A percentile compares a stretch with the other conserved stretches of the same genome.
Conservation (phyloP, 1,140 invertebrate genomes). For the Hesperophylax magnus region DNA sequence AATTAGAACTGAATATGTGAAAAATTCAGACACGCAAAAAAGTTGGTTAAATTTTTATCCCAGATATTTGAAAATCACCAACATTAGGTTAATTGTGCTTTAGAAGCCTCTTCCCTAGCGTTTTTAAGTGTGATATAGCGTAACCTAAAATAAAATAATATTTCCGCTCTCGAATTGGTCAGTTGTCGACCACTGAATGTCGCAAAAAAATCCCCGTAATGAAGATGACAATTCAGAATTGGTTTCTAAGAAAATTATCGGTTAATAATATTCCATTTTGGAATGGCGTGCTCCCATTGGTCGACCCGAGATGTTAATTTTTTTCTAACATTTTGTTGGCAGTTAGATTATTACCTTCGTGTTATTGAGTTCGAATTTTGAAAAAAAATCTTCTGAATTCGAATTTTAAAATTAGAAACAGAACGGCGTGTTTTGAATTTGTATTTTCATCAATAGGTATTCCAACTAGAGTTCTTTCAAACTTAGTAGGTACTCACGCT, state of each 20-base stretch:
- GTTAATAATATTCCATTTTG: constrained; percentile 46
- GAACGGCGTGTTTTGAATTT: constrained; percentile 6
- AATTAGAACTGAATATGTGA: no score
- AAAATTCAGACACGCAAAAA: no score
- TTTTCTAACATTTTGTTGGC: constrained; percentile 3
- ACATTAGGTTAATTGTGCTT: no score
- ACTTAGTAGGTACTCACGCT: no score
- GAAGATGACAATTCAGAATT: constrained; percentile 53
- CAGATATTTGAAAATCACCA: no score
- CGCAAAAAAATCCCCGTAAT: constrained; percentile 46
- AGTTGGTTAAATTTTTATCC: no score
- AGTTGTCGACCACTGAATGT: not conserved
- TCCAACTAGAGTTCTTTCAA: no score
- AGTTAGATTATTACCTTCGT: not conserved
- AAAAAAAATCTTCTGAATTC: not conserved
- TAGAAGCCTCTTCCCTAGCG: not conserved
- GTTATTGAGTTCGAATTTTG: not conserved
- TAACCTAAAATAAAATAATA: not conserved
- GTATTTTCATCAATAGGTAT: not conserved
- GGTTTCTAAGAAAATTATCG: constrained; percentile 55
- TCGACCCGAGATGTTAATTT: constrained; percentile 10
- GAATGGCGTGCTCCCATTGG: constrained; percentile 6
- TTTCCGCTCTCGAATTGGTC: not conserved
- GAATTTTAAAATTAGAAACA: not conserved
- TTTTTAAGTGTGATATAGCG: no score